These are phyloP conservation scores for Drosophila affinis DNA, from an alignment of 2,888 invertebrate genomes.

Conservation along the genomic window DNA sequence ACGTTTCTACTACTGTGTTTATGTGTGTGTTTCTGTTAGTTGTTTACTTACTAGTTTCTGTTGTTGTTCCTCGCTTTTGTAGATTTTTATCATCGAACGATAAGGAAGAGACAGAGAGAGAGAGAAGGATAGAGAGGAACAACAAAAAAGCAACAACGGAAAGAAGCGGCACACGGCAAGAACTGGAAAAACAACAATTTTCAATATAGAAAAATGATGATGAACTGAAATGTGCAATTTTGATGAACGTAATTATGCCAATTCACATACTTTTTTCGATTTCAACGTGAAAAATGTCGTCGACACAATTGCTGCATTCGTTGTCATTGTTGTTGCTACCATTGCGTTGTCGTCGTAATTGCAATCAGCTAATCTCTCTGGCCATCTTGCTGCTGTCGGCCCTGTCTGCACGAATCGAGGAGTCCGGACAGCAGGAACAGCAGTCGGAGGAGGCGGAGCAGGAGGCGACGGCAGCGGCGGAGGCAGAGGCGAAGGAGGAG, in stretches of 20 bases:
- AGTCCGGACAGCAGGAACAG: slow-evolving; percentile 42
- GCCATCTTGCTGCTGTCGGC: slow-evolving; percentile 73
- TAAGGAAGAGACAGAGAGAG: slow-evolving; percentile 32
- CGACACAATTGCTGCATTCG: slow-evolving; percentile 80
- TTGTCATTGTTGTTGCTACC: slow-evolving; percentile 82
- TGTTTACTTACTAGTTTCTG: slow-evolving; percentile 67
- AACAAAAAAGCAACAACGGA: slow-evolving; percentile 26
- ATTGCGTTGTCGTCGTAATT: slow-evolving; percentile 82
- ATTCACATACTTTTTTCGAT: slow-evolving; percentile 83
- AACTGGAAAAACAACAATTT: slow-evolving; percentile 37
- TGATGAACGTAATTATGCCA: slow-evolving; percentile 82
- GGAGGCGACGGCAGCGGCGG: slow-evolving; percentile 15
- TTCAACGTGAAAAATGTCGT: slow-evolving; percentile 83
- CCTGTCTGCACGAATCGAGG: slow-evolving; percentile 62
- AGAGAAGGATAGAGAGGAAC: slow-evolving; percentile 40
- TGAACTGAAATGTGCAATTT: slow-evolving; percentile 82
- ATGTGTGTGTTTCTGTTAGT: slow-evolving; percentile 25
- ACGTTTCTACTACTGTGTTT: slow-evolving; percentile 5
- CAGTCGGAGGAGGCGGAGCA: slow-evolving; percentile 34
- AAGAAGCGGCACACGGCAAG: slow-evolving; percentile 38
- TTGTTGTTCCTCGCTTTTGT: slow-evolving; percentile 51
- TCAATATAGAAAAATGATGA: slow-evolving; percentile 64
- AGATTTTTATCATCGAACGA: slow-evolving; percentile 64
- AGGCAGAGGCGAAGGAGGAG: not conserved
- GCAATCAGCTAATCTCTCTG: slow-evolving; percentile 75